phyloP scores from a whole-genome alignment of 2,888 invertebrate species.

The Thymelicus acteon region DNA sequence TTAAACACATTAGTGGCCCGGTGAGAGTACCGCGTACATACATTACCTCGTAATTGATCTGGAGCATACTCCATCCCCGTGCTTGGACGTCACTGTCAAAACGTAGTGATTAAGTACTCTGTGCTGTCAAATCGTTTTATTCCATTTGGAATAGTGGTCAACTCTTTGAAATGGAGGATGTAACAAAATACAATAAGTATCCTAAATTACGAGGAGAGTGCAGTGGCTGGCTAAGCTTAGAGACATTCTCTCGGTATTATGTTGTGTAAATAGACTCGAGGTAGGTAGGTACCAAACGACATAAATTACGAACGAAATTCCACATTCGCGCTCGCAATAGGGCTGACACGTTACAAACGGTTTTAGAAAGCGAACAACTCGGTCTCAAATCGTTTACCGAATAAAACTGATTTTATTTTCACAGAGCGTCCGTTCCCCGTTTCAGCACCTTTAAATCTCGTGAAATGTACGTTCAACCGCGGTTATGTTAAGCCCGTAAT shows the following conservation, averaged over 20 bases:
- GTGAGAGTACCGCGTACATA: neutral
- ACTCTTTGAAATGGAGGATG: no score
- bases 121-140: no score
- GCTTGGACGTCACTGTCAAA: no score
- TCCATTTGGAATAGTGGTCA: no score
- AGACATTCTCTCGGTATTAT: neutral
- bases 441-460: constrained; percentile 40
- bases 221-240: no score
- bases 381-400: constrained; percentile 25
- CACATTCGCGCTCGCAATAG: neutral
- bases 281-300: neutral
- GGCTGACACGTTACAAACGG: constrained; percentile 12
- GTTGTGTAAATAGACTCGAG: neutral
- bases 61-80: no score
- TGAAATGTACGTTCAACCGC: constrained; percentile 47
- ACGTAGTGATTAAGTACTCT: no score
- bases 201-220: no score
- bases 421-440: constrained; percentile 25
- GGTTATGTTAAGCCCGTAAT: constrained; percentile 47
- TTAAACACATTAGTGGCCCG: neutral
- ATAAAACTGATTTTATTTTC: constrained; percentile 36
- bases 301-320: constrained; percentile 1
- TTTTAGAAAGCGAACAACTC: constrained; percentile 19
- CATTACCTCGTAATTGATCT: neutral
- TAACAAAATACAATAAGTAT: no score